Conservation (phyloP, 2,797 vertebrate species). For the Salmo trutta region DNA sequence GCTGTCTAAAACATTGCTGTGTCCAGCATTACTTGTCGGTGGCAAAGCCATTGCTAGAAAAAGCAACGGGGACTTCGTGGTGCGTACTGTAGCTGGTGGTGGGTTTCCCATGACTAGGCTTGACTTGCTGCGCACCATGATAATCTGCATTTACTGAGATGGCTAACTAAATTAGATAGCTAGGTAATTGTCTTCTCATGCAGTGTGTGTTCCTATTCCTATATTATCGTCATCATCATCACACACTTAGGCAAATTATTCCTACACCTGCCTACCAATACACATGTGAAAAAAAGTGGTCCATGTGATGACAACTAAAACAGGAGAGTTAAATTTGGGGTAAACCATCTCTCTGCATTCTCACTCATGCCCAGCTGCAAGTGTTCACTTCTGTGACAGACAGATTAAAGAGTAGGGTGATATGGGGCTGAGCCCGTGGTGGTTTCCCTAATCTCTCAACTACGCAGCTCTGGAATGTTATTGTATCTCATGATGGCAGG, state of each 20-base stretch:
- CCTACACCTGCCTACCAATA: neutral
- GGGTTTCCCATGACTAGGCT: neutral
- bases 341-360: neutral
- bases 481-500: neutral
- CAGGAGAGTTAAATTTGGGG: neutral
- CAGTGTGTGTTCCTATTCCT: no score
- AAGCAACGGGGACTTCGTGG: neutral
- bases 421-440: neutral
- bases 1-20: neutral
- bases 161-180: neutral
- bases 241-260: neutral
- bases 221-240: neutral
- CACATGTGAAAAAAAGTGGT: neutral
- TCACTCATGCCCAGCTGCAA: neutral
- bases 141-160: neutral
- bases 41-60: neutral
- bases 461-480: neutral
- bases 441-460: neutral
- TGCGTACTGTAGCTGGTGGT: neutral
- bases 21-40: neutral
- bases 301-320: neutral
- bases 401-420: neutral
- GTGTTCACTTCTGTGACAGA: neutral
- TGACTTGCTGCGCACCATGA: neutral
- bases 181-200: no score